Evolutionary conservation across 2,888 invertebrate species (phyloP).

Genomic region (Sinohyriopsis cumingii): DNA sequence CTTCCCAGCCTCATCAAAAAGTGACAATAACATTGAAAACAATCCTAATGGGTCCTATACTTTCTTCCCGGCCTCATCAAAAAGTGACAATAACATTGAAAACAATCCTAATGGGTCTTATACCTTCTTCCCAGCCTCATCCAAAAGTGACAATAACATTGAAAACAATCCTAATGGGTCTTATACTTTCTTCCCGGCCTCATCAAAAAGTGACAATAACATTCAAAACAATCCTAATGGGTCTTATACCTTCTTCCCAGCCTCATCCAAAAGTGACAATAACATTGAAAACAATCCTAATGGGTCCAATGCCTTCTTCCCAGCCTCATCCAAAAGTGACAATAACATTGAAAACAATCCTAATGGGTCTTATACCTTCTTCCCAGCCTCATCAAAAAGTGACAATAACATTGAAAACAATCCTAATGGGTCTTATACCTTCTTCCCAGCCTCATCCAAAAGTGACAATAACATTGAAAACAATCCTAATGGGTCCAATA

Average conservation of each 20-base stretch:
- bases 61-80: constrained; percentile 94
- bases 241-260: constrained; percentile 81
- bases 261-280: constrained; percentile 92
- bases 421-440: constrained; percentile 67
- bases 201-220: constrained; percentile 87
- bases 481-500: constrained; percentile 18
- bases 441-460: constrained; percentile 94
- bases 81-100: constrained; percentile 78
- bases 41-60: constrained; percentile 34
- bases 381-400: constrained; percentile 93
- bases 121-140: constrained; percentile 90
- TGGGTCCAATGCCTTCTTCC: constrained; percentile 79
- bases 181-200: constrained; percentile 85
- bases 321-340: constrained; percentile 91
- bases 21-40: constrained; percentile 73
- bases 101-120: neutral
- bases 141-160: constrained; percentile 82
- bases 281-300: neutral
- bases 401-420: constrained; percentile 73
- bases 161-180: neutral
- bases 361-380: constrained; percentile 75
- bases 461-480: constrained; percentile 76
- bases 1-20: constrained; percentile 94
- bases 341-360: constrained; percentile 59
- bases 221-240: neutral